A percentile compares a stretch with the other conserved stretches of the same genome.
Evolutionary conservation across 2,113 vertebrate genomes (phyloP).

Genomic region (Gallinago media): DNA sequence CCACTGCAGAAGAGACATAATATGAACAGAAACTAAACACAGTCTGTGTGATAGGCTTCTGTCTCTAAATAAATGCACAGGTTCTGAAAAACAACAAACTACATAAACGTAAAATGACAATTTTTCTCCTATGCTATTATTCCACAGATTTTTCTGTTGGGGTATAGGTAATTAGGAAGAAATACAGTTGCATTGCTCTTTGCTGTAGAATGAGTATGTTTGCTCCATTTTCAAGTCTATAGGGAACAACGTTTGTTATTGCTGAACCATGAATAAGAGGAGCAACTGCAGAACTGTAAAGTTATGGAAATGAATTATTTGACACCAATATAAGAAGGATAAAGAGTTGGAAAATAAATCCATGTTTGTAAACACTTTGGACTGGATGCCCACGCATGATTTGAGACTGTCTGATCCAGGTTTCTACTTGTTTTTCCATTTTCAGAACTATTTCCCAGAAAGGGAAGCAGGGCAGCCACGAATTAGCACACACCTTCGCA

Average conservation of each 20-base stretch:
- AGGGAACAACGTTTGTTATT: not conserved
- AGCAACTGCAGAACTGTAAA: not conserved
- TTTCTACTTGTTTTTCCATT: not conserved
- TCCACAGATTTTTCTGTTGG: not conserved
- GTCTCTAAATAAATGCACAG: not conserved
- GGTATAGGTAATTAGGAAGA: not conserved
- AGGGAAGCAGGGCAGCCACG: not conserved
- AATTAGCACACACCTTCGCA: not conserved
- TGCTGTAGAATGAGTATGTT: not conserved
- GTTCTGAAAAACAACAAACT: not conserved
- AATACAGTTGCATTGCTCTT: not conserved
- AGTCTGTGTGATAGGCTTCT: not conserved
- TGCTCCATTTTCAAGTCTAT: not conserved
- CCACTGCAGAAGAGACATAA: not conserved
- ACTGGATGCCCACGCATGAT: not conserved
- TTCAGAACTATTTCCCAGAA: not conserved
- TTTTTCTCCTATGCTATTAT: not conserved
- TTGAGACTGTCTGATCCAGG: not conserved
- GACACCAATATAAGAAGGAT: not conserved
- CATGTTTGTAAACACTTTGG: not conserved
- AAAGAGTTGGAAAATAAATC: not conserved
- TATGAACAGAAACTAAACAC: not conserved
- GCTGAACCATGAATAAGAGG: not conserved
- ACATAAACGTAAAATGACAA: not conserved
- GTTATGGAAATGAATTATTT: not conserved